Evolutionary conservation across 2,888 invertebrate genomes (phyloP), one percentile per base, ranked within the genome.

Genomic region (Hipparchia semele): DNA sequence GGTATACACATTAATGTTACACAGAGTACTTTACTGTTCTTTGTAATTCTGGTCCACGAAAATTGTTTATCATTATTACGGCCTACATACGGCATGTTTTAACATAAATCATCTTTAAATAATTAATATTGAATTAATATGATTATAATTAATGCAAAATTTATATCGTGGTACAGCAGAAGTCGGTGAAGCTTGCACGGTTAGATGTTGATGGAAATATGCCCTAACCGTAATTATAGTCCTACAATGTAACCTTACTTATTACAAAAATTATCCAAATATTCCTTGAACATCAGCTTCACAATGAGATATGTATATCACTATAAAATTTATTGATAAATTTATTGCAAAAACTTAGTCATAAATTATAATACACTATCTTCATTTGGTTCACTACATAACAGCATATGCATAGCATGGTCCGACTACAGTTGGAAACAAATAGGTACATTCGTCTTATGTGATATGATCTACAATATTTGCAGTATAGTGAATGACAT

Each of bases 401-500:
- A 74, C 72, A 74, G 71, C 71, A 64, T 76, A 71, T 74, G 74
- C 58, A 68, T 74, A 72, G 66, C 71, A 75, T 76, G 76, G 76
- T 76, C 76, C 76, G 66, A 76, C 58, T 67, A 75, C 62, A 71
- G 62, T 73, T 73, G 45, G 71, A 72, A 73, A 75, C 69, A 66
- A 71, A 66, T 71, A 69, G 69, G 60, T 72, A 67, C 70, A 66
- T 53, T 61, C 70, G 65, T 65, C 23, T 39, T 39, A 51, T 65
- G 49, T 70, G 70, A 68, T 69, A 73, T 69, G 69, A 62, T 23
- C 56, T 56, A 45, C 49, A 8, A 67, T 68, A 59, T 59, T 68
- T 33, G 59, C 58, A 49, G 59, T 56, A 33, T 33, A 58, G 33
- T 46, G 54, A 67, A 56, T 67, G 67, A 58, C 54, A 56, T 33